Evolutionary conservation across 2,113 vertebrate species (phyloP).

Genomic region (Ptyas mucosa): DNA sequence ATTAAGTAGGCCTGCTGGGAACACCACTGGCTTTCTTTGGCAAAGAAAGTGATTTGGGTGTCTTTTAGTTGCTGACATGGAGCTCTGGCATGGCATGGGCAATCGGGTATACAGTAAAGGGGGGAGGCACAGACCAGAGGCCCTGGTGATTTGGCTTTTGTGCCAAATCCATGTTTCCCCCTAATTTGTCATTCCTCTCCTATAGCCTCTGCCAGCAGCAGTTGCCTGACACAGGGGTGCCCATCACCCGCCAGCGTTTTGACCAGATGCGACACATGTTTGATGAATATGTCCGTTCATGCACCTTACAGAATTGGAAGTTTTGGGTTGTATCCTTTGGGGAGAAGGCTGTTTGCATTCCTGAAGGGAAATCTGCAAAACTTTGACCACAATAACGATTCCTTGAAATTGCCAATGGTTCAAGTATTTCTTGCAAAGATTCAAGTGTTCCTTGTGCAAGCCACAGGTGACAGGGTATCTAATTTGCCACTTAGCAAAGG

Average conservation of each 20-base stretch:
- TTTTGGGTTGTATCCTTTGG: constrained; percentile 97
- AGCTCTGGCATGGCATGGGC: neutral
- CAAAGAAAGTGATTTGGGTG: neutral
- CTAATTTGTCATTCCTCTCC: neutral
- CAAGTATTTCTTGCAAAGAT: neutral
- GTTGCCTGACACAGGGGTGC: constrained; percentile 90
- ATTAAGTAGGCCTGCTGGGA: constrained; percentile 80
- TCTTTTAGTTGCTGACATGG: neutral
- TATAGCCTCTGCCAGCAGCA: constrained; percentile 89
- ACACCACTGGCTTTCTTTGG: neutral
- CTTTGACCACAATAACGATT: neutral
- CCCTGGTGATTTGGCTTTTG: neutral
- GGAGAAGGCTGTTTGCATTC: neutral
- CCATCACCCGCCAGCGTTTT: constrained; percentile 91
- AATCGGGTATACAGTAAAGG: too few species aligned
- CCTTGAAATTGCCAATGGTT: neutral
- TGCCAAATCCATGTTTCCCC: neutral
- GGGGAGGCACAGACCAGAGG: neutral
- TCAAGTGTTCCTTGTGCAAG: neutral
- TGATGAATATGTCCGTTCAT: constrained; percentile 82
- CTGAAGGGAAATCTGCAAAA: neutral
- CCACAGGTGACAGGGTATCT: neutral
- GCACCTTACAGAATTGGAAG: constrained; percentile 95
- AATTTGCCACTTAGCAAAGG: neutral
- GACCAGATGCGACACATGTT: constrained; percentile 95